Percentiles rank a stretch among this genome's conserved stretches.
Evolutionary conservation across 2,113 vertebrate genomes (phyloP).

Genomic region (Eulemur rufifrons): DNA sequence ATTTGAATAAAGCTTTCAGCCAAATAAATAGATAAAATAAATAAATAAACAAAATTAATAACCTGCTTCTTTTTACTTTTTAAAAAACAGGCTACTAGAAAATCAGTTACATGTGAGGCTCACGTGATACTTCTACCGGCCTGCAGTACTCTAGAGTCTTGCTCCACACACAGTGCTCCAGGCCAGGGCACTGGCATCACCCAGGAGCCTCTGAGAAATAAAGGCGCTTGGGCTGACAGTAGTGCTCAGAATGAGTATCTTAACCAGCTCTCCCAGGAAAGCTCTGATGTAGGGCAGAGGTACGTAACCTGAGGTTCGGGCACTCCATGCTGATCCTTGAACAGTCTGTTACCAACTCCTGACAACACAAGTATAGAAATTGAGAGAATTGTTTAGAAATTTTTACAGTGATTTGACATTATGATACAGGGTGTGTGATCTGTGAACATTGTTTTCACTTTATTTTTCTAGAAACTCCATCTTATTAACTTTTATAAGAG

Average conservation of each 20-base stretch:
- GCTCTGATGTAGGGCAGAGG: background rate
- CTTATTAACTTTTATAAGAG: background rate
- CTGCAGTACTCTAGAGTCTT: background rate
- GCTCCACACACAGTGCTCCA: background rate
- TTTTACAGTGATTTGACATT: background rate
- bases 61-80: background rate
- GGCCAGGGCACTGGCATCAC: background rate
- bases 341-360: background rate
- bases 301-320: background rate
- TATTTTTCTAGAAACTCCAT: background rate
- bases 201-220: background rate
- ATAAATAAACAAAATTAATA: background rate
- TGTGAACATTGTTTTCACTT: background rate
- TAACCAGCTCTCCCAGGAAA: background rate
- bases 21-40: too few relatives aligned
- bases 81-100: background rate
- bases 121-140: background rate
- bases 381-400: background rate
- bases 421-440: background rate
- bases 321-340: background rate
- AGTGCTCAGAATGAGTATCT: background rate
- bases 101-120: background rate
- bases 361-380: background rate
- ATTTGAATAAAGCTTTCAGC: too few relatives aligned
- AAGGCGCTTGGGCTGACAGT: background rate